A percentile compares a stretch with the other conserved stretches of the same genome.
These are phyloP conservation scores for Aphelinus atriplicis DNA, from an alignment of 1,140 invertebrate genomes.

Conservation along the genomic window DNA sequence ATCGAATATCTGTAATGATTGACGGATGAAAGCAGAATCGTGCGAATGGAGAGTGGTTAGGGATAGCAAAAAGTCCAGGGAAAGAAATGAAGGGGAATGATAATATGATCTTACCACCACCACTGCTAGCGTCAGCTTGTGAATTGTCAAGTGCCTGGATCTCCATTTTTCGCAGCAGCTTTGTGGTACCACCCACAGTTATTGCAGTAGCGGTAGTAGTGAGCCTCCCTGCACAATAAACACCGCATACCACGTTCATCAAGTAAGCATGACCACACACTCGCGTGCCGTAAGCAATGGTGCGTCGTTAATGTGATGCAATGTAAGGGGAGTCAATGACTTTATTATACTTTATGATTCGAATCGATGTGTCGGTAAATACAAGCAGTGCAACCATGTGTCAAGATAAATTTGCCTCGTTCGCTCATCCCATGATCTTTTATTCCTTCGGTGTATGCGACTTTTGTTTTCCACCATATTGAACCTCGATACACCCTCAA, in stretches of 20 bases:
- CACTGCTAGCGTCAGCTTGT: constrained; percentile 58
- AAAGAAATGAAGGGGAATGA: constrained; percentile 39
- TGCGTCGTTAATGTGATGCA: neutral
- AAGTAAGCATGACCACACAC: constrained; percentile 53
- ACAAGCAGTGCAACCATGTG: no score
- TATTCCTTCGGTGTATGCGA: no score
- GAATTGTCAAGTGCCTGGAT: constrained; percentile 62
- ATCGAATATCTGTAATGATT: no score
- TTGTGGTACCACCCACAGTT: constrained; percentile 51
- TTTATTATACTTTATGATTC: no score
- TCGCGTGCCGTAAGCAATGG: neutral
- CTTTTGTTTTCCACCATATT: no score
- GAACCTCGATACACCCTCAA: no score
- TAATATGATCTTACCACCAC: constrained; percentile 62
- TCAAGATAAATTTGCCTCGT: no score
- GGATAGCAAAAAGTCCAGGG: constrained; percentile 32
- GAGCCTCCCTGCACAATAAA: constrained; percentile 62
- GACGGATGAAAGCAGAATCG: neutral
- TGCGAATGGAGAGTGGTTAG: constrained; percentile 27
- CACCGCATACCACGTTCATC: constrained; percentile 58
- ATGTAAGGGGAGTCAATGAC: no score
- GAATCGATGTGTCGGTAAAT: no score
- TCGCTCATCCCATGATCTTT: no score
- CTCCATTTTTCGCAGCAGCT: constrained; percentile 63
- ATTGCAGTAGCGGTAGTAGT: constrained; percentile 56